phyloP scores from a whole-genome alignment of 92 coral and sea anemone species.

The Umimayanthus kanabou region DNA sequence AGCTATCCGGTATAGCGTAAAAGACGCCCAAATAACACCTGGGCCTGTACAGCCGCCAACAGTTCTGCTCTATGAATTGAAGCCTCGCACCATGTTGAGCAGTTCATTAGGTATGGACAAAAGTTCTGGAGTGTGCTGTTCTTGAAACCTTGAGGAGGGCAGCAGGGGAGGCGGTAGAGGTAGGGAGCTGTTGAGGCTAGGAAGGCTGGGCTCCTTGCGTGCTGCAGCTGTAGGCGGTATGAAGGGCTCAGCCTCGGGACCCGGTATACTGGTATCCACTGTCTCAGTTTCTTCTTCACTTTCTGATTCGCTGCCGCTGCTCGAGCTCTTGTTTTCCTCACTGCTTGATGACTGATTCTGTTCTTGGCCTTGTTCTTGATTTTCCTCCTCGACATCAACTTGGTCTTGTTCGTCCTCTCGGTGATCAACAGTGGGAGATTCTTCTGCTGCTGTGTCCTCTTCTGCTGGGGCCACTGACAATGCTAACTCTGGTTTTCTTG shows the following conservation, averaged over 20 bases:
- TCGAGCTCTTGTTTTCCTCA: neutral
- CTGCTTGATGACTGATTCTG: conserved; percentile 7
- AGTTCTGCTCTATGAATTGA: conserved; percentile 35
- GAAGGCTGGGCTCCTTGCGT: neutral
- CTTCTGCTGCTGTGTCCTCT: neutral
- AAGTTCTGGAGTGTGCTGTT: conserved; percentile 50
- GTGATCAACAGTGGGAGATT: neutral
- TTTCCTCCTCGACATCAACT: neutral
- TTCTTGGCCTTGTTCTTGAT: neutral
- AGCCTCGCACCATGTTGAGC: conserved; percentile 57
- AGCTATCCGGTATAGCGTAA: too few species aligned
- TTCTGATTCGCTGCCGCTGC: conserved; percentile 14
- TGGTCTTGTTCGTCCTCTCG: neutral
- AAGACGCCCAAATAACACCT: too few species aligned
- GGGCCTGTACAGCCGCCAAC: neutral
- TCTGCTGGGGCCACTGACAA: neutral
- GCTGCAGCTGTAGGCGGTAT: neutral
- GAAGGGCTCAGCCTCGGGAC: neutral
- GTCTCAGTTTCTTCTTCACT: neutral
- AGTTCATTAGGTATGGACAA: conserved; percentile 62
- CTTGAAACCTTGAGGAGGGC: conserved; percentile 27
- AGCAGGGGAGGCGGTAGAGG: conserved; percentile 52
- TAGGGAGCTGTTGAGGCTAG: conserved; percentile 28
- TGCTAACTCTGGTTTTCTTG: neutral
- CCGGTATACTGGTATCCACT: neutral